Base-by-base conservation (phyloP, 2,888 invertebrate genomes). In the Agriopis leucophaearia region DNA sequence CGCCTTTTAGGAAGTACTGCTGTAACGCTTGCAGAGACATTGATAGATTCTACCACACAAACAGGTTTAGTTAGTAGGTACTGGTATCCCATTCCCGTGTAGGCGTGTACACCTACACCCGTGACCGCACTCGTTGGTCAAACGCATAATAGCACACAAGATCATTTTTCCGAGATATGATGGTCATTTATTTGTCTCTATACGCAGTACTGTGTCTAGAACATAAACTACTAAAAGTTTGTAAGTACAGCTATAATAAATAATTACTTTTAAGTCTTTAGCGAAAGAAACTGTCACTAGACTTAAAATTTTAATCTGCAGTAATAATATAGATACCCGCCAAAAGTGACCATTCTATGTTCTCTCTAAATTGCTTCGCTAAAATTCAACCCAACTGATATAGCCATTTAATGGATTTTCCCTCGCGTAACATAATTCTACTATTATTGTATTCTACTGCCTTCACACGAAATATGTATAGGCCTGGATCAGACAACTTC, bases 1-100 rank as follows among this genome's bases (percentile, higher is more conserved):
- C 94, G 0, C 94, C 92, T 0, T 96, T 95, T 75, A 93, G 93
- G 70, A 92, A 91, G 72, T 88, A 95, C 60, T 96, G 96, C 78
- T 96, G 96, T 77, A 94, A 94, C 75, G 88, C 95, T 0, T 95
- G 95, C 68, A 81, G 81, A 56, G 78, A 81, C 35, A 77, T 85
- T 6, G 84, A 83, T 15, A 74, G 74, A 12, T 68, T 57, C 10
- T 58, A 61, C 8, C 61, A 56, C 13, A 45, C 51, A 8, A 40
- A 27, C 18, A 47, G 60, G 15, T 66, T 42, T 64, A 64, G 66
- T 38, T 51, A 50, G 51, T 8, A 35, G 35, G 3, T 27, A 27
- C 27, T 5, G 27, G 4, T 27, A 5, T 27, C 27, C 27, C 4
- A 27, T 27, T 27, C 27, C 27, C 27, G 27, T n/a, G n/a, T n/a